phyloP scores from a whole-genome alignment of 2,888 invertebrate species.

The Plutella xylostella region DNA sequence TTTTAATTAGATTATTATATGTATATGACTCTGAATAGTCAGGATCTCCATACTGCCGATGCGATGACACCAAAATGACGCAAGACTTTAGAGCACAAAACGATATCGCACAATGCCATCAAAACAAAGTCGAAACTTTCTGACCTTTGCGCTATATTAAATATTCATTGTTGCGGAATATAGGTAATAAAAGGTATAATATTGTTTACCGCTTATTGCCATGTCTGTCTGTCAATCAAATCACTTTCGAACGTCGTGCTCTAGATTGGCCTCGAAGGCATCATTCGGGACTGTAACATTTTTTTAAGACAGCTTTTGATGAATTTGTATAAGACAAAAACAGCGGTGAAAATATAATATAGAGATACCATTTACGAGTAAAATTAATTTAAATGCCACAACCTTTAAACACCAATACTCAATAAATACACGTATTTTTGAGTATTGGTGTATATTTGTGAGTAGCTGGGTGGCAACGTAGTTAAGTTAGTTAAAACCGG shows the following conservation, averaged over 20 bases:
- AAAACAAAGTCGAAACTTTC: slow-evolving; percentile 55
- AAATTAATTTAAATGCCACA: too few relatives aligned
- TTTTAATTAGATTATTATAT: too few relatives aligned
- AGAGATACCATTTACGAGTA: too few relatives aligned
- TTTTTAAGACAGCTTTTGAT: slow-evolving; percentile 3
- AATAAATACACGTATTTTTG: too few relatives aligned
- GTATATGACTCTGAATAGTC: too few relatives aligned
- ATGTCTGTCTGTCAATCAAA: slow-evolving; percentile 59
- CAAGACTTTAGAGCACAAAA: slow-evolving; percentile 28
- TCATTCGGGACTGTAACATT: slow-evolving; percentile 23
- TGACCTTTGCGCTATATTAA: slow-evolving; percentile 53
- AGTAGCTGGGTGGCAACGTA: too few relatives aligned
- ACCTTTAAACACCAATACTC: too few relatives aligned
- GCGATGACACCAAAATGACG: slow-evolving; percentile 35
- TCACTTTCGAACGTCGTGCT: slow-evolving; percentile 52
- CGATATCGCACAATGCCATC: slow-evolving; percentile 45
- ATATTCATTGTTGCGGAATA: slow-evolving; percentile 49
- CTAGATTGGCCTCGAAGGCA: slow-evolving; percentile 32
- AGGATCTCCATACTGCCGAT: neutral
- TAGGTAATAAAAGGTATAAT: slow-evolving; percentile 39
- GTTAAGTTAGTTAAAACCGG: too few relatives aligned
- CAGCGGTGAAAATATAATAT: too few relatives aligned
- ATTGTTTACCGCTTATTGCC: slow-evolving; percentile 53
- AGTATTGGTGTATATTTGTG: too few relatives aligned
- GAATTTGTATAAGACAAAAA: too few relatives aligned